phyloP scores from a whole-genome alignment of 1,140 invertebrate genomes.

The Bombus confusus region DNA sequence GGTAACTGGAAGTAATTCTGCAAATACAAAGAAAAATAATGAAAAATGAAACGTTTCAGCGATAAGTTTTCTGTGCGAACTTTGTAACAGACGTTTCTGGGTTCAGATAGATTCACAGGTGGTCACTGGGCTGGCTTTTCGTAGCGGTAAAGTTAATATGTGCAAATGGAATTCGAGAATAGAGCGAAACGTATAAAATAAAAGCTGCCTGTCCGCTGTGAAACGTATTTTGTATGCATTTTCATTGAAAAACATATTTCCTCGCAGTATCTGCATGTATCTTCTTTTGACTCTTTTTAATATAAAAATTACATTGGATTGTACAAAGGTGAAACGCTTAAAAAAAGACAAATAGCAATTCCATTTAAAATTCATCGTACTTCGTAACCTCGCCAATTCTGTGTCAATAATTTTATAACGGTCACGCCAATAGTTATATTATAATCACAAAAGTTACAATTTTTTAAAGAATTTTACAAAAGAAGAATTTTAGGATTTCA shows the following conservation, averaged over 20 bases:
- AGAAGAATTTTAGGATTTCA: neutral
- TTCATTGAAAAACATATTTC: neutral
- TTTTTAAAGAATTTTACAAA: too few relatives aligned
- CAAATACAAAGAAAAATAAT: neutral
- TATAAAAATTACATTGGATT: neutral
- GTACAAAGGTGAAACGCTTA: neutral
- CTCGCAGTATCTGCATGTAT: neutral
- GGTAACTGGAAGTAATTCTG: neutral
- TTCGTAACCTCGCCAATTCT: neutral
- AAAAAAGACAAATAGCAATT: neutral
- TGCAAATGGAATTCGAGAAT: constrained; percentile 11
- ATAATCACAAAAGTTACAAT: neutral
- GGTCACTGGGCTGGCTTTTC: neutral
- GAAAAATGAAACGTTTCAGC: neutral
- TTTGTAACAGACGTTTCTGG: neutral
- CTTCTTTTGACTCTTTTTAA: neutral
- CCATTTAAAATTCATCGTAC: neutral
- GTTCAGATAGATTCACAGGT: neutral
- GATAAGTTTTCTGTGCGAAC: too few relatives aligned
- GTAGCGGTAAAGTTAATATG: neutral
- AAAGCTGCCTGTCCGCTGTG: neutral
- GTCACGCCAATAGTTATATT: neutral
- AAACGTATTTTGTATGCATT: neutral
- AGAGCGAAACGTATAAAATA: neutral
- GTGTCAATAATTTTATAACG: neutral